These are phyloP conservation scores for Crotalus adamanteus DNA, from an alignment of 2,797 vertebrate genomes.

Conservation along the genomic window DNA sequence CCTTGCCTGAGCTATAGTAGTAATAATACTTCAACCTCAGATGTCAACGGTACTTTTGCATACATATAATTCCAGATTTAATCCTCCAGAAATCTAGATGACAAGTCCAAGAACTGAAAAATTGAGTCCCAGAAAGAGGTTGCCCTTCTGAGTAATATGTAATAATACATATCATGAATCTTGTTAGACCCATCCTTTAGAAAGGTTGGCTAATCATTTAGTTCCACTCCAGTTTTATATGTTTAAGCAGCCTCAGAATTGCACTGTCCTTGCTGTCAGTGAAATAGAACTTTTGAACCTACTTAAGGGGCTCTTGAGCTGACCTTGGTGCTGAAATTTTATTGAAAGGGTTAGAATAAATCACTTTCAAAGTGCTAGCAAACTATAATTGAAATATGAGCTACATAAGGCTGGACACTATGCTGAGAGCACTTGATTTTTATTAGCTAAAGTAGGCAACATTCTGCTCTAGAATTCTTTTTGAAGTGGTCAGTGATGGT, in stretches of 20 bases:
- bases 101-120: not conserved
- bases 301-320: constrained; percentile 10
- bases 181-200: not conserved
- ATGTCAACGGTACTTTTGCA: not conserved
- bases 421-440: not conserved
- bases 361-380: not conserved
- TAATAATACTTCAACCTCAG: not conserved
- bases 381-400: not conserved
- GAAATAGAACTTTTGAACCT: accelerated
- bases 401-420: not conserved
- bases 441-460: not conserved
- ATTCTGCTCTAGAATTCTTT: not conserved
- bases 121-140: not conserved
- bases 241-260: not conserved
- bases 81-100: not conserved
- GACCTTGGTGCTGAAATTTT: constrained; percentile 49
- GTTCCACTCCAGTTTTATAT: constrained; percentile 10
- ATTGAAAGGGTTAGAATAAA: accelerated
- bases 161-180: not conserved
- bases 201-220: not conserved
- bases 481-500: not conserved
- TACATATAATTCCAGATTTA: not conserved
- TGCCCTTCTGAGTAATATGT: too few relatives aligned
- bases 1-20: not conserved
- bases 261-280: not conserved